phyloP scores from a whole-genome alignment of 2,888 invertebrate genomes.

The Dryobotodes eremita region DNA sequence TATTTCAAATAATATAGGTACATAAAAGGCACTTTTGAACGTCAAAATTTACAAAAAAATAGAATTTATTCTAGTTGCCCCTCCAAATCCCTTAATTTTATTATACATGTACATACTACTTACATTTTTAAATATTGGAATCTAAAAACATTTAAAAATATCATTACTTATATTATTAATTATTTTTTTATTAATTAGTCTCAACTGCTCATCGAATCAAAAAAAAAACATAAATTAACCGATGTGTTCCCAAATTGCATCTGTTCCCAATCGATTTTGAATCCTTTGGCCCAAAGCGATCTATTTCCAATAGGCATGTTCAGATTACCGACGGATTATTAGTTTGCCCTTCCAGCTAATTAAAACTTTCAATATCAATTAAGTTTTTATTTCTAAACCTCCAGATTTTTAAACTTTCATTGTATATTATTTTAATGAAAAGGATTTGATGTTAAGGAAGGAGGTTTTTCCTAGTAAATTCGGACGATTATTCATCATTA shows the following conservation, averaged over 20 bases:
- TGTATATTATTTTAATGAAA: background rate
- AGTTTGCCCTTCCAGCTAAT: constrained; percentile 8
- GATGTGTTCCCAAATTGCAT: background rate
- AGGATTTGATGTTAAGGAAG: no score
- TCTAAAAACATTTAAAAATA: no score
- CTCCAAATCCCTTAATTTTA: no score
- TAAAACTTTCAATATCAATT: constrained; percentile 13
- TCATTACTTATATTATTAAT: no score
- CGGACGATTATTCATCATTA: background rate
- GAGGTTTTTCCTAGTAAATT: background rate
- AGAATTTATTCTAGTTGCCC: no score
- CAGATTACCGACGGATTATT: background rate
- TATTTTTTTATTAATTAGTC: no score
- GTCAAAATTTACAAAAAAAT: no score
- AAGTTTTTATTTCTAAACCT: background rate
- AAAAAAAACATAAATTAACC: constrained; percentile 1
- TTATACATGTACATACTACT: no score
- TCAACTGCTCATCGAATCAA: no score
- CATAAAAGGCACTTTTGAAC: no score
- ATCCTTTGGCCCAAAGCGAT: constrained; percentile 4
- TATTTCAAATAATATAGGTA: no score
- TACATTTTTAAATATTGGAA: no score
- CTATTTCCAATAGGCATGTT: background rate
- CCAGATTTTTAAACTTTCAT: background rate
- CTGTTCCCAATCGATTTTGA: background rate